Evolutionary conservation across 2,113 vertebrate species (phyloP).

Genomic region (Pachypanchax playfairii): DNA sequence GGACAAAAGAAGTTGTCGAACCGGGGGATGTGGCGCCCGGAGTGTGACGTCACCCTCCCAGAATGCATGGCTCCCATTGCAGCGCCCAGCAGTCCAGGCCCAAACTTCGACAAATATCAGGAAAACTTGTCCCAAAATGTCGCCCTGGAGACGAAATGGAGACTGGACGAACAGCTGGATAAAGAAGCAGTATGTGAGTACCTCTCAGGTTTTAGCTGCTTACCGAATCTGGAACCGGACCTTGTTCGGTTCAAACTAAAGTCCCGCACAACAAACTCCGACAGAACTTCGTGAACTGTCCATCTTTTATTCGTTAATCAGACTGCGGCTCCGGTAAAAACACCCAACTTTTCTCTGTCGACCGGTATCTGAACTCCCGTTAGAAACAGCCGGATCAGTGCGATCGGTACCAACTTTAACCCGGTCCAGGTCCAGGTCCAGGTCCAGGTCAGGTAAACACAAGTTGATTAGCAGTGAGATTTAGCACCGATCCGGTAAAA

Average conservation of each 20-base stretch:
- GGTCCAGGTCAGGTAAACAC: no score
- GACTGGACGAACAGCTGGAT: constrained; percentile 24
- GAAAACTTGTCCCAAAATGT: constrained; percentile 61
- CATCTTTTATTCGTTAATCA: constrained; percentile 48
- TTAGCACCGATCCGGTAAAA: no score
- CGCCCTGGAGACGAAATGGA: constrained; percentile 26
- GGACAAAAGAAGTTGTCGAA: no score
- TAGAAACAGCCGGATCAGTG: no score
- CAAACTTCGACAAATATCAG: constrained; percentile 62
- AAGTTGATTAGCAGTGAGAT: no score
- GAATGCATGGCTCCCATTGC: constrained; percentile 79
- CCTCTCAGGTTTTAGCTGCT: no score
- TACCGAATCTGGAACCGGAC: not conserved
- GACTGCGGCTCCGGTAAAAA: constrained; percentile 9
- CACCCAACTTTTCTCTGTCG: not conserved
- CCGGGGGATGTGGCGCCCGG: constrained; percentile 15
- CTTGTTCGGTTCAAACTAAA: constrained; percentile 7
- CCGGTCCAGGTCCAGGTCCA: no score
- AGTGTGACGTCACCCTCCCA: constrained; percentile 83
- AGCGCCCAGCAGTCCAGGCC: constrained; percentile 77
- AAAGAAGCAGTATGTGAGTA: constrained; percentile 48
- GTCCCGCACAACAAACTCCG: constrained; percentile 59
- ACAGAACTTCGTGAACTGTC: constrained; percentile 57
- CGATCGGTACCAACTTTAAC: no score
- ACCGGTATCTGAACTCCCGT: no score